phyloP scores from a whole-genome alignment of 2,888 invertebrate genomes.

The Epistrophella euchroma region DNA sequence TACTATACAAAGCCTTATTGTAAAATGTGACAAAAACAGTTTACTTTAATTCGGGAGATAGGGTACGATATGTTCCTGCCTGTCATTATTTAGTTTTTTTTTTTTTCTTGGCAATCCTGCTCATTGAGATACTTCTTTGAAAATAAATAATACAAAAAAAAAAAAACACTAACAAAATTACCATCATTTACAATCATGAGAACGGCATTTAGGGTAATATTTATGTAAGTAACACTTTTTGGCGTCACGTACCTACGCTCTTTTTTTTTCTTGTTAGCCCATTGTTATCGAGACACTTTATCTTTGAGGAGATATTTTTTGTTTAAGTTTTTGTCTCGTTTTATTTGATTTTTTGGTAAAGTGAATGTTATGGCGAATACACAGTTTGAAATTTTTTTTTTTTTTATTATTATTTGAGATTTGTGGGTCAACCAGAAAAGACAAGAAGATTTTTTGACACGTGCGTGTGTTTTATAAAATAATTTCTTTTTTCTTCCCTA shows the following conservation, averaged over 20 bases:
- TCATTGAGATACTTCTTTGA: not conserved
- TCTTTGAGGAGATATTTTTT: slow-evolving; percentile 27
- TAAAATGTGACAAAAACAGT: too few species aligned
- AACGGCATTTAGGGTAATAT: slow-evolving; percentile 59
- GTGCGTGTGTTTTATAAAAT: not conserved
- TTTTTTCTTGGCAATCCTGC: not conserved
- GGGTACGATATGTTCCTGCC: too few species aligned
- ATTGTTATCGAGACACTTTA: slow-evolving; percentile 50
- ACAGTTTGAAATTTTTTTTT: slow-evolving; percentile 18
- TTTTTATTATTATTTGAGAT: slow-evolving; percentile 27
- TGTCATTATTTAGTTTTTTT: too few species aligned
- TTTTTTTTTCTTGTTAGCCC: slow-evolving; percentile 25
- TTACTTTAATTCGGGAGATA: too few species aligned
- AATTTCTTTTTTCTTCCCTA: not conserved
- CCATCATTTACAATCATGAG: slow-evolving; percentile 63
- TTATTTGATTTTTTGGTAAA: slow-evolving; percentile 35
- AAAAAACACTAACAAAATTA: slow-evolving; percentile 35
- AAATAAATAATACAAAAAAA: slow-evolving; percentile 47
- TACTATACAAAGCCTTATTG: too few species aligned
- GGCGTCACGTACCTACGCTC: slow-evolving; percentile 51
- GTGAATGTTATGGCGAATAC: slow-evolving; percentile 48
- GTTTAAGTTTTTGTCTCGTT: not conserved
- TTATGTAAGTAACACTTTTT: slow-evolving; percentile 61
- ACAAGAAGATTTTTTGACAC: slow-evolving; percentile 6
- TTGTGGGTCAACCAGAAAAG: slow-evolving; percentile 54